phyloP scores from a whole-genome alignment of 2,888 invertebrate species.

The Stenotaenia linearis region DNA sequence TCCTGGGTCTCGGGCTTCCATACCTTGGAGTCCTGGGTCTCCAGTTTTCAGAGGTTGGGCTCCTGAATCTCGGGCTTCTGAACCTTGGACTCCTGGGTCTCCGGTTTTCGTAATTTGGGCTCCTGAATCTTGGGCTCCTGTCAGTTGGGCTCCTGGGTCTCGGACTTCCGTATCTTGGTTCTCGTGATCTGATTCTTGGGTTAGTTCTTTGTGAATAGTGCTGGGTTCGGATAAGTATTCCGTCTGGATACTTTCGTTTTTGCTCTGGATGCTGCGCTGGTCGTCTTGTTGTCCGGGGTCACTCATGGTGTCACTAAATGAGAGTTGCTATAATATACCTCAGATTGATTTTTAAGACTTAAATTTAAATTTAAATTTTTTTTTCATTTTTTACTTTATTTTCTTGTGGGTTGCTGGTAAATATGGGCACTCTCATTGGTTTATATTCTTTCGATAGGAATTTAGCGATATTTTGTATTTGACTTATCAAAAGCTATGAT shows the following conservation, averaged over 20 bases:
- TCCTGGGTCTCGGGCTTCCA: too few relatives aligned
- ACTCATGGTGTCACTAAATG: background rate
- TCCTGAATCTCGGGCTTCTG: too few relatives aligned
- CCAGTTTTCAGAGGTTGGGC: too few relatives aligned
- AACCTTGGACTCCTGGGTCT: too few relatives aligned
- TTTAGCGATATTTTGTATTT: too few relatives aligned
- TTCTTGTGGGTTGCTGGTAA: background rate
- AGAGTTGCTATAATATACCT: background rate
- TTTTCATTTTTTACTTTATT: background rate
- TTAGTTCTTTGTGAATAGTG: background rate
- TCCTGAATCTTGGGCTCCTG: too few relatives aligned
- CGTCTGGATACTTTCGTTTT: slow-evolving; percentile 21
- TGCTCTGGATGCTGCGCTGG: background rate
- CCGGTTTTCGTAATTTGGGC: too few relatives aligned
- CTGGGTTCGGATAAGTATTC: background rate
- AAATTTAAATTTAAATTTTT: background rate
- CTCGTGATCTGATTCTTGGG: background rate
- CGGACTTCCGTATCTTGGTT: background rate
- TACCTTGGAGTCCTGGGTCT: too few relatives aligned
- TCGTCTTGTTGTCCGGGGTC: background rate
- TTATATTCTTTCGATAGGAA: background rate
- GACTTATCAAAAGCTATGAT: too few relatives aligned
- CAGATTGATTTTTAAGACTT: background rate
- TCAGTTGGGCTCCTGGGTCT: background rate
- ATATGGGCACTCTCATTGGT: background rate